Percentiles rank a stretch among this genome's conserved stretches.
Evolutionary conservation across 35 echinoderm and acorn worm genomes (phyloP).

Genomic region (Hemicentrotus pulcherrimus): DNA sequence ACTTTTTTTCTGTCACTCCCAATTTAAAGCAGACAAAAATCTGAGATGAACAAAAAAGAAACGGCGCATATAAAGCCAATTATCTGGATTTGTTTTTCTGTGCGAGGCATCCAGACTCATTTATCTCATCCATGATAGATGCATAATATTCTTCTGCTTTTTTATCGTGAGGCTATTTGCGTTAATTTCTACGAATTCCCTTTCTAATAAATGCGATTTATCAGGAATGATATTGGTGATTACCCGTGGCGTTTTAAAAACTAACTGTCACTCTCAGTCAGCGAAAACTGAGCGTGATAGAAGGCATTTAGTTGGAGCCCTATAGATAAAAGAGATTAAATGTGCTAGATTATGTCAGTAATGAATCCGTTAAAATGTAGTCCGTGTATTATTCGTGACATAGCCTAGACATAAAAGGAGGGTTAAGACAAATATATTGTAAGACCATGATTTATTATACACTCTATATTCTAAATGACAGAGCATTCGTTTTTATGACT

Average conservation of each 20-base stretch:
- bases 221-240: neutral
- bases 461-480: no score
- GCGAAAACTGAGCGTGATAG: neutral
- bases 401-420: neutral
- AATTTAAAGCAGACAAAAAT: neutral
- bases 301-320: no score
- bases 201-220: constrained; percentile 7
- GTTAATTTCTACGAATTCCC: neutral
- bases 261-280: neutral
- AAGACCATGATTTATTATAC: no score
- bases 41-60: neutral
- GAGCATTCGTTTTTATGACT: no score
- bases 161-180: neutral
- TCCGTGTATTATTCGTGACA: neutral
- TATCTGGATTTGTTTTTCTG: neutral
- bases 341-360: neutral
- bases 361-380: neutral
- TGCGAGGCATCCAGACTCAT: neutral
- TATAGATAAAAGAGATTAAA: neutral
- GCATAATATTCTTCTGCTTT: neutral
- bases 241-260: neutral
- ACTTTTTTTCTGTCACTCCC: neutral
- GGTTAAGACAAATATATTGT: neutral
- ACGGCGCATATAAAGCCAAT: neutral
- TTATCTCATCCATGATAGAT: neutral